These are phyloP conservation scores for Pandemis heparana DNA, from an alignment of 2,888 invertebrate species.

Conservation along the genomic window DNA sequence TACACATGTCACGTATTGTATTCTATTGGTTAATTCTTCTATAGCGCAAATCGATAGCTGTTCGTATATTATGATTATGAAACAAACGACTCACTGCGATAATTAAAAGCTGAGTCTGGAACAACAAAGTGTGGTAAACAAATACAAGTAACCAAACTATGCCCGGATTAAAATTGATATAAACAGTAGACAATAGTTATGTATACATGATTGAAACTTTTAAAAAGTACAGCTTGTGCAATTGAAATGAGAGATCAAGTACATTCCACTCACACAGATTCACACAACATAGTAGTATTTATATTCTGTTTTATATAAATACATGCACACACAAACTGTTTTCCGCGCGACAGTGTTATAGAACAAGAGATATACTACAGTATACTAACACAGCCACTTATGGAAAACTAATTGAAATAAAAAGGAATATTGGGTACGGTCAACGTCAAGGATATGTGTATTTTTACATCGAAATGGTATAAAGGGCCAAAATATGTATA, in stretches of 20 bases:
- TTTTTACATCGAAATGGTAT: too few species aligned
- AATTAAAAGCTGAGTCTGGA: not conserved
- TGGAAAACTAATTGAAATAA: constrained; percentile 15
- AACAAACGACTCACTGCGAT: not conserved
- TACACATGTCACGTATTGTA: too few species aligned
- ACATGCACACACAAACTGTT: not conserved
- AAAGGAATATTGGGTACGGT: not conserved
- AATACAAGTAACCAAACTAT: not conserved
- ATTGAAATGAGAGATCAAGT: constrained; percentile 14
- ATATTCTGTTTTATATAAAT: not conserved
- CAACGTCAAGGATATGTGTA: not conserved
- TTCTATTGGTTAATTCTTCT: too few species aligned
- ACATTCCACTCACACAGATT: constrained; percentile 15
- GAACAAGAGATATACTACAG: not conserved
- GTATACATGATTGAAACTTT: not conserved
- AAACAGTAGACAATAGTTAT: not conserved
- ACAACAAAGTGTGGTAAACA: not conserved
- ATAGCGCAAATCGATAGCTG: too few species aligned
- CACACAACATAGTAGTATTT: not conserved
- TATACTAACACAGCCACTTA: constrained; percentile 36
- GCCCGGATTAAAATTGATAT: not conserved
- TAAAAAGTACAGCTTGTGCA: not conserved
- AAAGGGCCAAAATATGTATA: not conserved
- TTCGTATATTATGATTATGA: not conserved
- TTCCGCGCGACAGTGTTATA: not conserved